These are phyloP conservation scores for Hirundo rustica DNA, from an alignment of 2,797 vertebrate genomes.

Conservation along the genomic window DNA sequence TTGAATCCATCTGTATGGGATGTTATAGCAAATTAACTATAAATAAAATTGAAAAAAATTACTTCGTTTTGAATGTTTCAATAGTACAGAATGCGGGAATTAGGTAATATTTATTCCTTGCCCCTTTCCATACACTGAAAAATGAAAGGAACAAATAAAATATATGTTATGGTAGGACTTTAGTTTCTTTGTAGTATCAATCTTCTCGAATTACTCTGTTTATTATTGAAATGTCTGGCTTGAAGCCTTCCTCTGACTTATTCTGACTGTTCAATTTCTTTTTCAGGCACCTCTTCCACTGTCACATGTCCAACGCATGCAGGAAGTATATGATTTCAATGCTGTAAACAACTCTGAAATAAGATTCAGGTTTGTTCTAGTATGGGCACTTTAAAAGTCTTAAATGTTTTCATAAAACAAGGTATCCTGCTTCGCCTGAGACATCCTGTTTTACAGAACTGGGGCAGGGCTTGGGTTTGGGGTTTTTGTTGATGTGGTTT, in stretches of 20 bases:
- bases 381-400: background rate
- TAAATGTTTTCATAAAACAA: background rate
- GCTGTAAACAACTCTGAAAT: conserved; percentile 88
- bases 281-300: conserved; percentile 85
- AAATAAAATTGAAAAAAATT: background rate
- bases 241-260: conserved; percentile 4
- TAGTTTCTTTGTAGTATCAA: background rate
- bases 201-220: background rate
- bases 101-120: background rate
- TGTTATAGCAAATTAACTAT: background rate
- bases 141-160: background rate
- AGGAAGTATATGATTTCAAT: conserved; percentile 89
- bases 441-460: background rate
- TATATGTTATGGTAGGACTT: background rate
- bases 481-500: background rate
- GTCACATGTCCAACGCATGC: conserved; percentile 89
- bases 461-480: background rate
- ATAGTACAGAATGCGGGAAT: background rate
- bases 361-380: conserved; percentile 85
- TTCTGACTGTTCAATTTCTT: conserved; percentile 9
- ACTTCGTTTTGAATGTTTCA: background rate
- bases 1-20: background rate
- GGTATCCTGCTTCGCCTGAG: background rate
- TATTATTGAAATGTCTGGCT: conserved; percentile 45
- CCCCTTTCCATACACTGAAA: background rate